phyloP scores from a whole-genome alignment of 2,113 vertebrate species.

The Toxotes jaculatrix region DNA sequence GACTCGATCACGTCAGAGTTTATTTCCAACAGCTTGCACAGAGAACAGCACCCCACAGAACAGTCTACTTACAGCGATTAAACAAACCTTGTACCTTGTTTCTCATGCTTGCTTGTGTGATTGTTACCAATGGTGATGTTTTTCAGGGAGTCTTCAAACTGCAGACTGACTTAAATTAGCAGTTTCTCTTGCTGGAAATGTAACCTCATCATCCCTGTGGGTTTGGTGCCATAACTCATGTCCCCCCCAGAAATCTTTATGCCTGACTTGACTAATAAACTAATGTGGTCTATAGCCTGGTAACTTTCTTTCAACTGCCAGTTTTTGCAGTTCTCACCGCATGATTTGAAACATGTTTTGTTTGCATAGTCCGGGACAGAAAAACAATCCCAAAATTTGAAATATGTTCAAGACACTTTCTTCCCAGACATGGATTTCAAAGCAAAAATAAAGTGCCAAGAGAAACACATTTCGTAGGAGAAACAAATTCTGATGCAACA shows the following conservation, averaged over 20 bases:
- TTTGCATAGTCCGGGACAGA: background rate
- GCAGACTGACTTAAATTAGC: background rate
- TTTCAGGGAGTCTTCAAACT: background rate
- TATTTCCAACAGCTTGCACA: too few relatives aligned
- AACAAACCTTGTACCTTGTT: too few relatives aligned
- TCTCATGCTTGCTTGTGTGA: too few relatives aligned
- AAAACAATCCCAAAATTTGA: slow-evolving; percentile 5
- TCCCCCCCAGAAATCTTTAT: background rate
- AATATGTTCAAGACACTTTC: background rate
- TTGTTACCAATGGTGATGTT: too few relatives aligned
- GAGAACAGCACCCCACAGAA: background rate
- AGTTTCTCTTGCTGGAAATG: background rate
- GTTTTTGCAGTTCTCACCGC: background rate
- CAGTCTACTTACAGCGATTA: too few relatives aligned
- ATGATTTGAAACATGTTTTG: slow-evolving; percentile 4
- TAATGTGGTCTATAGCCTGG: background rate
- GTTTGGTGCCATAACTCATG: background rate
- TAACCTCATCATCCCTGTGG: background rate
- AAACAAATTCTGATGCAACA: slow-evolving; percentile 47
- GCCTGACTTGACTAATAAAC: background rate
- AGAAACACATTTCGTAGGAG: slow-evolving; percentile 16
- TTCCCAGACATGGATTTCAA: slow-evolving; percentile 13
- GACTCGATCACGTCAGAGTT: too few relatives aligned
- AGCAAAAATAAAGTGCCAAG: slow-evolving; percentile 22
- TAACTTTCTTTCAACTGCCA: background rate